These are phyloP conservation scores for Heteronetta atricapilla DNA, from an alignment of 2,113 vertebrate genomes.

Conservation along the genomic window DNA sequence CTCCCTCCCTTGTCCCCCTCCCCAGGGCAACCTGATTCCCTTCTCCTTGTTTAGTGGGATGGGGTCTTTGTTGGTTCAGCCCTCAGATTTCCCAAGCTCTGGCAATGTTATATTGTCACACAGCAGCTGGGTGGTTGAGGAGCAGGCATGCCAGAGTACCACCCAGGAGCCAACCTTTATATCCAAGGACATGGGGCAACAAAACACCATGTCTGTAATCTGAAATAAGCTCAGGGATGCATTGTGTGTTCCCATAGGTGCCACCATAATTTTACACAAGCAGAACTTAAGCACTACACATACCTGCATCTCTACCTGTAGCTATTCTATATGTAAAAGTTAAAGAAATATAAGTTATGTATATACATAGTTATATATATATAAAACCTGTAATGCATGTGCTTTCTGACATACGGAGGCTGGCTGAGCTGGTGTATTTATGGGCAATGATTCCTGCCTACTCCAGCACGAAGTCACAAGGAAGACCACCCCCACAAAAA, in stretches of 20 bases:
- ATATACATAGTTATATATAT: not conserved
- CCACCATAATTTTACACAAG: not conserved
- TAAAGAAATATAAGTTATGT: too few relatives aligned
- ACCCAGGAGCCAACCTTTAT: not conserved
- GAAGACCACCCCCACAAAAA: not conserved
- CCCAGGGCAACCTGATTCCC: not conserved
- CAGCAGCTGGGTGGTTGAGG: fast-evolving
- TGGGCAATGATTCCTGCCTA: not conserved
- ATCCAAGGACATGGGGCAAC: not conserved
- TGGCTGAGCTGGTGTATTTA: not conserved
- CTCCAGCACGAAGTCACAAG: not conserved
- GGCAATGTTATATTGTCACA: fast-evolving
- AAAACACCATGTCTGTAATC: not conserved
- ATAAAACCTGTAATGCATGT: not conserved
- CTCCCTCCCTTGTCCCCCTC: fast-evolving
- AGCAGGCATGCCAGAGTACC: too few relatives aligned
- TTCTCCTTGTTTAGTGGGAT: not conserved
- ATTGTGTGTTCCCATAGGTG: fast-evolving
- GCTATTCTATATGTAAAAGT: not conserved
- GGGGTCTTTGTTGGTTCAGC: not conserved
- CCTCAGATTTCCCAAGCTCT: not conserved
- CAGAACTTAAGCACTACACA: not conserved
- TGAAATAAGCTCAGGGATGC: not conserved
- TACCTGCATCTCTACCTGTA: not conserved
- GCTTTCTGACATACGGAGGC: not conserved